Percentiles rank a stretch among this genome's conserved stretches.
Conservation (phyloP, 1,140 invertebrate genomes). For the Zaprionus lachaisei region DNA sequence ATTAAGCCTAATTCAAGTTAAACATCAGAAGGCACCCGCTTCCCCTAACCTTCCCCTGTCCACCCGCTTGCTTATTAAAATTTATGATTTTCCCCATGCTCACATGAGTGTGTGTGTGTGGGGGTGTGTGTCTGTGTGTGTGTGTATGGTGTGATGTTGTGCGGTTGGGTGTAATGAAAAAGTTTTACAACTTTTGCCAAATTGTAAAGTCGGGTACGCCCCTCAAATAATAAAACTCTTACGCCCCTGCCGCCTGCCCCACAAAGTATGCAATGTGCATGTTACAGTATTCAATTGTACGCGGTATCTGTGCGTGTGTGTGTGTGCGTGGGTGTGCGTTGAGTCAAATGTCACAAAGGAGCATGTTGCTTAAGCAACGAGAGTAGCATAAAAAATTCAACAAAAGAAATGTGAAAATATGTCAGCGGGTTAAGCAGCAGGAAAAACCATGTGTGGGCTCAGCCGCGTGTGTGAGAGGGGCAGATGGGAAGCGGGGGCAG, state of each 20-base stretch:
- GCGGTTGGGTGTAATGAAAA: constrained; percentile 35
- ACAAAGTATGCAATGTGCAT: constrained; percentile 68
- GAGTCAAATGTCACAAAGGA: constrained; percentile 79
- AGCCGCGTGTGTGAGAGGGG: background rate
- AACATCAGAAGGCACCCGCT: constrained; percentile 13
- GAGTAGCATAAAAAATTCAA: constrained; percentile 53
- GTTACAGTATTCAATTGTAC: constrained; percentile 65
- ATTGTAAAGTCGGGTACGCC: constrained; percentile 63
- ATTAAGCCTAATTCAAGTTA: constrained; percentile 56
- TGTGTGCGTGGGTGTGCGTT: constrained; percentile 36
- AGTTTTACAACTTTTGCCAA: constrained; percentile 72
- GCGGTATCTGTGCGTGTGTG: constrained; percentile 19
- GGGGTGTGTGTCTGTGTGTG: constrained; percentile 5
- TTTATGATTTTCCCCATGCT: constrained; percentile 57
- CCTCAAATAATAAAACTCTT: constrained; percentile 71
- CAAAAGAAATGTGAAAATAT: constrained; percentile 62
- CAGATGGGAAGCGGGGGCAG: no score
- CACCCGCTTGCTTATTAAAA: constrained; percentile 64
- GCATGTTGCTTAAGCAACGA: constrained; percentile 69
- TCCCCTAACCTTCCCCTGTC: no score
- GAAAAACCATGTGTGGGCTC: background rate
- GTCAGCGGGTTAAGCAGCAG: constrained; percentile 56
- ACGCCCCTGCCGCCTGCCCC: constrained; percentile 39
- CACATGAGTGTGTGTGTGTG: background rate
- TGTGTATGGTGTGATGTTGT: constrained; percentile 29